Evolutionary conservation across 2,113 vertebrate genomes (phyloP).

Genomic region (Numida meleagris): DNA sequence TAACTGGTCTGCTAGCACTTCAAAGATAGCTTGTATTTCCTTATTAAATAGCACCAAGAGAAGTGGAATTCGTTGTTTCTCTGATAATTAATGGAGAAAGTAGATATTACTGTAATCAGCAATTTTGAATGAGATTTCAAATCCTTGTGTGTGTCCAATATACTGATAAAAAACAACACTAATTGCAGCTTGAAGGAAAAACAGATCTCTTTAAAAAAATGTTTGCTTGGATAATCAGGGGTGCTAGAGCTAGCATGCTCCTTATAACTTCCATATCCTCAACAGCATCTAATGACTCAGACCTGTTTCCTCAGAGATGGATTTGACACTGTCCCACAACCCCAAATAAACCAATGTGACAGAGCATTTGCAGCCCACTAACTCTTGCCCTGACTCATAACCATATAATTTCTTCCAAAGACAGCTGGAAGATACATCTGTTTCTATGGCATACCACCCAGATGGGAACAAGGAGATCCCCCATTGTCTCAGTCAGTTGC

Average conservation of each 20-base stretch:
- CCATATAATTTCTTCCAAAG: background rate
- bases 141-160: background rate
- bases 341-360: background rate
- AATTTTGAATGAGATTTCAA: conserved; percentile 9
- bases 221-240: conserved; percentile 9
- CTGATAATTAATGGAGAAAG: conserved; percentile 37
- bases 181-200: conserved; percentile 1
- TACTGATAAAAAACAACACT: background rate
- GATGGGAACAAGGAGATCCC: background rate
- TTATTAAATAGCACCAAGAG: conserved; percentile 31
- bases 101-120: background rate
- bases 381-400: background rate
- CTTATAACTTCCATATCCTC: background rate
- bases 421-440: background rate
- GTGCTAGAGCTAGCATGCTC: background rate
- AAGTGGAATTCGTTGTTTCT: background rate
- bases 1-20: conserved; percentile 40
- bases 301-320: background rate
- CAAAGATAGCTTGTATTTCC: conserved; percentile 41
- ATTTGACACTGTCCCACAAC: background rate
- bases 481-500: background rate
- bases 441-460: background rate
- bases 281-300: background rate
- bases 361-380: background rate
- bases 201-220: background rate